A percentile compares a stretch with the other conserved stretches of the same genome.
Conservation (phyloP, 2,797 vertebrate genomes). For the Euphonia xanthogaster region DNA sequence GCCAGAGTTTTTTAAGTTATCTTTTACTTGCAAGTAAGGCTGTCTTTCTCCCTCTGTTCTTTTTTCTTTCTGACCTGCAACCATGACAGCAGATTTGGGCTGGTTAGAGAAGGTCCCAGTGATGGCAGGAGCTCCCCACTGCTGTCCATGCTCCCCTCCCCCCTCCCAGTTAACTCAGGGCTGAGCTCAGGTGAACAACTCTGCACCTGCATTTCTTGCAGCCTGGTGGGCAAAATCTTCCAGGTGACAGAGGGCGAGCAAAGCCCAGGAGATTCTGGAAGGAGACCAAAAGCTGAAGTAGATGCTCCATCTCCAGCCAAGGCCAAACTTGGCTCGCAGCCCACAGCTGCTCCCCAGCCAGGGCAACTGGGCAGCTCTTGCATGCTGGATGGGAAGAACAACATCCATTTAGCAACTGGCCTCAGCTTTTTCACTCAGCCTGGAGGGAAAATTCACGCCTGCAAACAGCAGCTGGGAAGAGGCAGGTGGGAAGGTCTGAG, state of each 20-base stretch:
- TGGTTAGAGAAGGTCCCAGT: background rate
- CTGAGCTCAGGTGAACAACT: background rate
- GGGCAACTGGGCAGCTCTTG: background rate
- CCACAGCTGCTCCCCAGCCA: background rate
- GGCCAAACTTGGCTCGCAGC: background rate
- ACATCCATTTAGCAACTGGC: background rate
- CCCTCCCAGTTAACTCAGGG: background rate
- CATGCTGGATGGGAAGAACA: background rate
- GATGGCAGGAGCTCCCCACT: background rate
- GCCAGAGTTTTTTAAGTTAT: background rate
- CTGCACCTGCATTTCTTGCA: background rate
- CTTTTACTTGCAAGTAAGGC: background rate
- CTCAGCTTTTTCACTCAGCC: background rate
- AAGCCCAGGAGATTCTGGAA: background rate
- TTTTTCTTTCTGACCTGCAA: background rate
- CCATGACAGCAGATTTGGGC: background rate
- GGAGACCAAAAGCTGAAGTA: background rate
- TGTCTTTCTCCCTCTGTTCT: background rate
- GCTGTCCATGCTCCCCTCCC: background rate
- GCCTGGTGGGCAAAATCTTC: background rate
- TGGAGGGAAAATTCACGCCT: background rate
- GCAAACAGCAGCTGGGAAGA: background rate
- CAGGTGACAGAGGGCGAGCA: rapidly evolving
- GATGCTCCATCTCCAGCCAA: background rate
- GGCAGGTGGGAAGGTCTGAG: background rate